These are phyloP conservation scores for Saccostrea glomerata DNA, from an alignment of 1,140 invertebrate genomes.

Conservation along the genomic window DNA sequence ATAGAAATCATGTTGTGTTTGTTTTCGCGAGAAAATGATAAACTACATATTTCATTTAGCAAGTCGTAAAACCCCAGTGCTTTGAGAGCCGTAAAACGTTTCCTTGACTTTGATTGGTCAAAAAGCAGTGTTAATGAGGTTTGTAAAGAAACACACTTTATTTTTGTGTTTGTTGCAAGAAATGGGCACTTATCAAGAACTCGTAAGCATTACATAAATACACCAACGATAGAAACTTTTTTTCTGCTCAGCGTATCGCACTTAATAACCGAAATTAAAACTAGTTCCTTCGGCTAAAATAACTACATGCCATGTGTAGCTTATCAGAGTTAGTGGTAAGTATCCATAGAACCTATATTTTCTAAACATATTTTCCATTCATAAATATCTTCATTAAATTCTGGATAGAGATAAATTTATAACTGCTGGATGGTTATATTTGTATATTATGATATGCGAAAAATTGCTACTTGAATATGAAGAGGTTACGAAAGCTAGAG, in stretches of 20 bases:
- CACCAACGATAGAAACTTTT: constrained; percentile 3
- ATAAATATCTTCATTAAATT: neutral
- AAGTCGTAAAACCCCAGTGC: constrained; percentile 25
- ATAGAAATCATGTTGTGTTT: constrained; percentile 26
- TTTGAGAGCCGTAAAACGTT: constrained; percentile 25
- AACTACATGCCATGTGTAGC: neutral
- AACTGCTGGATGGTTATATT: neutral
- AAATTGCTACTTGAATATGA: neutral
- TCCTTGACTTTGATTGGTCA: constrained; percentile 9
- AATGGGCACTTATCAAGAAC: constrained; percentile 17
- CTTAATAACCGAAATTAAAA: neutral
- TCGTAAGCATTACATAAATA: constrained; percentile 37
- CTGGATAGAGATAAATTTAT: neutral
- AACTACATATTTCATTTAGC: constrained; percentile 38
- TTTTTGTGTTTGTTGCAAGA: constrained; percentile 30
- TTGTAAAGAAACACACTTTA: constrained; percentile 28
- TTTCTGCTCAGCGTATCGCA: neutral
- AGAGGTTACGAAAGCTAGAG: too few relatives aligned
- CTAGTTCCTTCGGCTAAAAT: neutral
- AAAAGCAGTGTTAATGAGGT: constrained; percentile 28
- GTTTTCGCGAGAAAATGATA: constrained; percentile 38
- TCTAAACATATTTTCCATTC: neutral
- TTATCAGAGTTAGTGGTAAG: neutral
- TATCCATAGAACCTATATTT: neutral
- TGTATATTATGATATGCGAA: neutral